Conservation (phyloP, 2,888 invertebrate species). For the Papilio demoleus region DNA sequence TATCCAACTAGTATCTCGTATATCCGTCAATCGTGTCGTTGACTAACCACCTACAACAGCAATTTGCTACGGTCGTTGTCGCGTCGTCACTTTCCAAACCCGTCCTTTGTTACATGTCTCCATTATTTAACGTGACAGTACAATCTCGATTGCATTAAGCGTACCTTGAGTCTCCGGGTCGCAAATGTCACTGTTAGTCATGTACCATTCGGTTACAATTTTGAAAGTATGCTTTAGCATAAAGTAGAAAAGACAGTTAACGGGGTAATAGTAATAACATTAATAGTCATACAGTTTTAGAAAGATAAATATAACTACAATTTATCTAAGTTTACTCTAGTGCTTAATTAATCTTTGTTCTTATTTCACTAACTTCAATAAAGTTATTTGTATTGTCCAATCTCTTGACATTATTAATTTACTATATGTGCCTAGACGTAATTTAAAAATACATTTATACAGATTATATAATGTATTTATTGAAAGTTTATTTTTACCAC, state of each 20-base stretch:
- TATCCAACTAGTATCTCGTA: background rate
- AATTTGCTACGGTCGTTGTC: conserved; percentile 38
- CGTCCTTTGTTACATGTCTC: conserved; percentile 29
- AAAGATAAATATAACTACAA: background rate
- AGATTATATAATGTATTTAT: background rate
- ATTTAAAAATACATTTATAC: background rate
- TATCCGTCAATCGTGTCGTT: background rate
- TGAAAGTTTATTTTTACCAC: background rate
- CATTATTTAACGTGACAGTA: conserved; percentile 38
- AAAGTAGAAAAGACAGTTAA: background rate
- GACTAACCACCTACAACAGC: conserved; percentile 4
- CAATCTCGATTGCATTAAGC: conserved; percentile 28
- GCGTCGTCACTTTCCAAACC: conserved; percentile 39
- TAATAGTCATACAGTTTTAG: background rate
- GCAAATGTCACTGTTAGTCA: conserved; percentile 17
- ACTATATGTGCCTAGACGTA: background rate
- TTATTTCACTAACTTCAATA: background rate
- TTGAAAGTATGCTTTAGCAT: background rate
- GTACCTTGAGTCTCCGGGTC: conserved; percentile 12
- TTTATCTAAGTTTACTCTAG: background rate
- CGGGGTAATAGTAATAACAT: background rate
- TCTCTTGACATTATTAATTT: background rate
- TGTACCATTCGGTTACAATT: background rate
- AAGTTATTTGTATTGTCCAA: background rate
- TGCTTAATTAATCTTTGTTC: background rate